Conservation (phyloP, 2,113 vertebrate genomes). For the Crocuta crocuta region DNA sequence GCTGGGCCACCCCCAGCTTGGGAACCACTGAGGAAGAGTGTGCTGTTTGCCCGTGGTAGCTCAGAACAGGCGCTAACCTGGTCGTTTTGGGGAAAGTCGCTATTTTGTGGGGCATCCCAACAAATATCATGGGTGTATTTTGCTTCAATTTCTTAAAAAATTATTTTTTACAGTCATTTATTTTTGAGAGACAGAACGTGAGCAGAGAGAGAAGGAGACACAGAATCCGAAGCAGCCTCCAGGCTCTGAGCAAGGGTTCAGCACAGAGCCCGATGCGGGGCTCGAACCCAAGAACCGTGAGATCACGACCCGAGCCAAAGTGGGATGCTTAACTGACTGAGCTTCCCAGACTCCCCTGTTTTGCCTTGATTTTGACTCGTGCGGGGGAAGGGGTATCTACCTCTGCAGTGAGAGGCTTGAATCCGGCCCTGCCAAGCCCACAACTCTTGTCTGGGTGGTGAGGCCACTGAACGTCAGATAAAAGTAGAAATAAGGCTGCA, state of each 20-base stretch:
- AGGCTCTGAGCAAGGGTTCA: too few species aligned
- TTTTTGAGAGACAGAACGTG: too few species aligned
- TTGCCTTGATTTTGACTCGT: conserved; percentile 47
- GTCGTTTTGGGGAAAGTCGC: neutral
- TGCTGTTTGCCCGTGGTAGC: neutral
- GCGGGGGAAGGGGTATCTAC: neutral
- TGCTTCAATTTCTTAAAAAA: neutral
- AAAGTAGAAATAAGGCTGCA: neutral
- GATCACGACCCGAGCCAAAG: too few species aligned
- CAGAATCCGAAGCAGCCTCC: too few species aligned
- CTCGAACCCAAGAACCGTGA: too few species aligned
- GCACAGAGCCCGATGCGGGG: too few species aligned
- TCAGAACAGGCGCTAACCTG: neutral
- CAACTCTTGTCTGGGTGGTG: conserved; percentile 54
- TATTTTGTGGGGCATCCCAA: neutral
- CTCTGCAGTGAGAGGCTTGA: neutral
- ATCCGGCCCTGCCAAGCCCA: neutral
- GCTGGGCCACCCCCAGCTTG: too few species aligned
- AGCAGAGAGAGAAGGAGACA: too few species aligned
- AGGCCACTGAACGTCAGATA: conserved; percentile 19
- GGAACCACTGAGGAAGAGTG: neutral
- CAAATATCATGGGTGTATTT: neutral
- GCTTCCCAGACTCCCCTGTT: neutral
- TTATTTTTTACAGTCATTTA: too few species aligned
- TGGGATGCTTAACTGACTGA: too few species aligned